These are phyloP conservation scores for Napeogenes inachia DNA, from an alignment of 2,888 invertebrate species.

Conservation along the genomic window DNA sequence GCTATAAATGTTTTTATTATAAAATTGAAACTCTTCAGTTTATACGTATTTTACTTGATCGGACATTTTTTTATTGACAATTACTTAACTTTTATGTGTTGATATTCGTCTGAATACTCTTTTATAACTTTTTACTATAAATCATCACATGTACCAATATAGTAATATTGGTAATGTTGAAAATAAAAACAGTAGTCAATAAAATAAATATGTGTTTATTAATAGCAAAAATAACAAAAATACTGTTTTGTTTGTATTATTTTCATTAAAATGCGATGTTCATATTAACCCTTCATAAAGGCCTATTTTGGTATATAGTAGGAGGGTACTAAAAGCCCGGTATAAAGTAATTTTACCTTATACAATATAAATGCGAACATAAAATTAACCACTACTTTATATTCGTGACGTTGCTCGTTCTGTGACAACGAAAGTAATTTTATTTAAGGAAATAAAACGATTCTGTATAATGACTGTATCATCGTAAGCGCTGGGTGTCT, in stretches of 20 bases:
- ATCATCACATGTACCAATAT: not conserved
- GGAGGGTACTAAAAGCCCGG: slow-evolving; percentile 19
- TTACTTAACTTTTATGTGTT: slow-evolving; percentile 11
- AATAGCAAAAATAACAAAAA: not conserved
- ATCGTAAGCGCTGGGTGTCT: slow-evolving; percentile 39
- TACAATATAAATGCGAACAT: slow-evolving; percentile 28
- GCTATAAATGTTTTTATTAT: slow-evolving; percentile 10
- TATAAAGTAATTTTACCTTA: slow-evolving; percentile 38
- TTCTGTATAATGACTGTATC: slow-evolving; percentile 54
- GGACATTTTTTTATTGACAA: slow-evolving; percentile 17
- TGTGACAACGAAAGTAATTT: slow-evolving; percentile 48
- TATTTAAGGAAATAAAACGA: slow-evolving; percentile 59
- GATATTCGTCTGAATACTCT: slow-evolving; percentile 12
- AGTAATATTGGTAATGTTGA: not conserved
- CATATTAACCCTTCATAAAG: slow-evolving; percentile 21
- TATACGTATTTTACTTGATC: not conserved
- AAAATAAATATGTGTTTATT: not conserved
- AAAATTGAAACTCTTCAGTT: not conserved
- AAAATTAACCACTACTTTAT: slow-evolving; percentile 48
- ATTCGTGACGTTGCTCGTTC: slow-evolving; percentile 40
- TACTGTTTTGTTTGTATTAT: slow-evolving; percentile 5
- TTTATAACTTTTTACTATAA: slow-evolving; percentile 6
- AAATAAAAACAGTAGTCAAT: not conserved
- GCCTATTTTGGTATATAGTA: slow-evolving; percentile 14
- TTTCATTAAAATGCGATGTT: slow-evolving; percentile 17